These are phyloP conservation scores for Pluvianellus socialis DNA, from an alignment of 2,113 vertebrate species.

Conservation along the genomic window DNA sequence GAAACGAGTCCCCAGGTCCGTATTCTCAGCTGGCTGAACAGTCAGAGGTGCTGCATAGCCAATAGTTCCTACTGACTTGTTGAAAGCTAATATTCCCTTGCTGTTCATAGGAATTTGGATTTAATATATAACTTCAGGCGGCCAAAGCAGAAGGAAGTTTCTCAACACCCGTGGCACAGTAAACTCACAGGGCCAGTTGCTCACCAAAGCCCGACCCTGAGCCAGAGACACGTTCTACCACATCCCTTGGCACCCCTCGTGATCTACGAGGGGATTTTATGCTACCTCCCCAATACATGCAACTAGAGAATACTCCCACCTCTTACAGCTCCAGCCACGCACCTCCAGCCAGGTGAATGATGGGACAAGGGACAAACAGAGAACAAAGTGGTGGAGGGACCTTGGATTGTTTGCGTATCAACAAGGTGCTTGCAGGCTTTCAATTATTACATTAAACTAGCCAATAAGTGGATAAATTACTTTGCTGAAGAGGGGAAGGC, in stretches of 20 bases:
- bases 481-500: background rate
- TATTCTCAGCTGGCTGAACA: background rate
- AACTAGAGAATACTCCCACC: background rate
- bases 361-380: background rate
- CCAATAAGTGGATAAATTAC: background rate
- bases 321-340: background rate
- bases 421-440: background rate
- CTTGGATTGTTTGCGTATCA: background rate
- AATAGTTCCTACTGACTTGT: background rate
- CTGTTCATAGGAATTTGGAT: background rate
- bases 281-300: background rate
- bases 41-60: background rate
- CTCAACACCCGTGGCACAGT: background rate
- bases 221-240: background rate
- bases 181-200: background rate
- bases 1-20: background rate
- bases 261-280: background rate
- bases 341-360: background rate
- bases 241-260: rapidly evolving
- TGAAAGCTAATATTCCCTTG: background rate
- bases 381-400: background rate
- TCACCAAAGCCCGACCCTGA: background rate
- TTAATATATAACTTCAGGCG: background rate
- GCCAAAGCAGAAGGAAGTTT: background rate
- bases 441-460: background rate